Evolutionary conservation across 2,888 invertebrate genomes (phyloP).

Genomic region (Phlogophora meticulosa): DNA sequence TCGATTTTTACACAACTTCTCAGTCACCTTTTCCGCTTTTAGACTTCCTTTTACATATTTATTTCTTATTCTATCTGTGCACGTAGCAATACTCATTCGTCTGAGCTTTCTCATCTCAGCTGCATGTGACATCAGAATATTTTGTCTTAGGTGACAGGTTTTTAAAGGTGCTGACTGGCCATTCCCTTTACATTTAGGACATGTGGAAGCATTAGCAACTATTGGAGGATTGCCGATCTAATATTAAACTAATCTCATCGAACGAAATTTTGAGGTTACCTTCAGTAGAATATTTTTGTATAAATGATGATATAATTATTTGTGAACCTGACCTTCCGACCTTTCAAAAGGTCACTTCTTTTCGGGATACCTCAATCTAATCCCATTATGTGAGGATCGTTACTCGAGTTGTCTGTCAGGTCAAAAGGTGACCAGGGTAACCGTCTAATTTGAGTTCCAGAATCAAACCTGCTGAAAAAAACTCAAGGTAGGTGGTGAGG

Average conservation of each 20-base stretch:
- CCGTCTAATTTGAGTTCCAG: slow-evolving; percentile 32
- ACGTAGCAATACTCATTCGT: no score
- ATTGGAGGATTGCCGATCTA: not conserved
- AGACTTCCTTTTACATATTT: no score
- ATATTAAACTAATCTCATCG: no score
- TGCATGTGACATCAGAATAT: not conserved
- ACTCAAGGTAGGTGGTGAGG: slow-evolving; percentile 26
- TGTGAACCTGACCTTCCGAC: slow-evolving; percentile 3
- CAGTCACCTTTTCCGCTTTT: no score
- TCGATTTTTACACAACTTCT: no score
- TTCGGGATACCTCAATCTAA: slow-evolving; percentile 16
- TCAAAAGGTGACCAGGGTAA: slow-evolving; percentile 32
- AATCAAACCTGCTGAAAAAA: slow-evolving; percentile 30
- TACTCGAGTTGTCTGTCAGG: slow-evolving; percentile 17
- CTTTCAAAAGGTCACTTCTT: slow-evolving; percentile 21
- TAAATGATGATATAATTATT: not conserved
- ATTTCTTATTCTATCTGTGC: no score
- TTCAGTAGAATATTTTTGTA: not conserved
- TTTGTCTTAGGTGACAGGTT: not conserved
- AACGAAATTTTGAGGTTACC: not conserved
- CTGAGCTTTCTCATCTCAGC: no score
- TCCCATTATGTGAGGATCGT: slow-evolving; percentile 9
- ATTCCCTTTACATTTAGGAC: no score
- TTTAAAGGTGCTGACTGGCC: not conserved
- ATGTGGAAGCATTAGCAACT: not conserved